Evolutionary conservation across 2,797 vertebrate genomes (phyloP), one percentile per base, ranked within the genome.

Genomic region (Rhinogobio ventralis): DNA sequence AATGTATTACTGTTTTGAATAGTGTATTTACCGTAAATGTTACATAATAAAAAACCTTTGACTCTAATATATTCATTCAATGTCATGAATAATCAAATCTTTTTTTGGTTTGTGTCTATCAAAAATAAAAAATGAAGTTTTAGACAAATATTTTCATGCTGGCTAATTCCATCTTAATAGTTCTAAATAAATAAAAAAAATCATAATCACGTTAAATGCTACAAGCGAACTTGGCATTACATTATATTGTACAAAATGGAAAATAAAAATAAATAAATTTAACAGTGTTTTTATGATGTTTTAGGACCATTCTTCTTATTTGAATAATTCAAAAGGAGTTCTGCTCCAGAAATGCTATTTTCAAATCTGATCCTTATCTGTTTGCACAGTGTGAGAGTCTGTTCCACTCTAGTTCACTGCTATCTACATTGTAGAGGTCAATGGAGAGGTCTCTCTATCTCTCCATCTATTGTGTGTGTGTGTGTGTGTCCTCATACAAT

Each of bases 361-460:
- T 69, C 30, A 53, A 85, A 82, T 36, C 57, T 39, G 82, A 79
- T 85, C 49, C 78, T 79, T 76, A 86, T 89, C 86, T 83, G 82
- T 75, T 71, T 74, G 75, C 71, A 83, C 30, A 74, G 83, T 81
- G 62, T 66, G 75, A 77, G 74, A 84, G 74, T 36, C 73, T 39
- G 72, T 87, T 87, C 85, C 68, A 75, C 79, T 67, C 49, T n/a
- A 74, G 71, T 68, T 36, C 62, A 72, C 33, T 86, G 72, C 82
- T 82, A 81, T 81, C 64, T 81, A 51, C 72, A 72, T 80, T 64
- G 68, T 53, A 85, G 69, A 73, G 76, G 83, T 85, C 77, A 80
- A 42, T 53, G 19, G 23, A 72, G 45, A 86, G 83, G 81, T 83
- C 83, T 76, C 64, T 66, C 80, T 85, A 77, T 73, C 82, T 85